Base-by-base conservation (phyloP, 2,888 invertebrate species). In the Elgonia sp. region DNA sequence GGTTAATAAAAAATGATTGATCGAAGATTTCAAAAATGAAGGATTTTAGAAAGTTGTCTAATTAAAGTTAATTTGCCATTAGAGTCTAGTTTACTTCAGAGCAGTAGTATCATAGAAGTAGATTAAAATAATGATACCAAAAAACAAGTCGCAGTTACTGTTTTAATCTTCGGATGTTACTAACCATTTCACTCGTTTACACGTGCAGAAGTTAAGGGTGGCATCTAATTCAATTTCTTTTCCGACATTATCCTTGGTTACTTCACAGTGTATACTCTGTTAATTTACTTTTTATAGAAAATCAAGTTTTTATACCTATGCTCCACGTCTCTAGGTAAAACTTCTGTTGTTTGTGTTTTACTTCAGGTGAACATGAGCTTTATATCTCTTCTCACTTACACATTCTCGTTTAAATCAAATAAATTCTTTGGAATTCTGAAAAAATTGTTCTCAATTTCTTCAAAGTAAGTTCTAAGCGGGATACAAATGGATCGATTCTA, bases 231-330 rank as follows among this genome's bases (percentile, higher is more conserved):
- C 37, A 67, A 67, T 67, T 67, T 67, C 67, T 14, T 67, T 67
- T 20, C 67, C 67, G 46, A 67, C 21, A 67, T 42, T 67, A 67
- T 18, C 40, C 21, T 65, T 65, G 40, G 65, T 65, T 40, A 65
- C 65, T 65, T 67, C 46, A 4, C 20, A 6, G 6, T 46, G 37
- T 67, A 67, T 67, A 46, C 46, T 21, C 3, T 21, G 46, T 20
- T 46, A 20, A 67, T 67, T 29, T 46, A 67, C 67, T 18, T 46
- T 67, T 67, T 46, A 67, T 67, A 67, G 67, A 67, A 67, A 67
- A 46, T 46, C 42, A 42, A 67, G 46, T 67, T 67, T 67, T 67
- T 67, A 63, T 39, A 63, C 63, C 40, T 18, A 40, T 40, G 63
- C 10, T 20, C 55, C n/a, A 40, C n/a, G 20, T 12, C 12, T 57